Base-by-base conservation (phyloP, 2,888 invertebrate genomes). In the Lomographa bimaculata region DNA sequence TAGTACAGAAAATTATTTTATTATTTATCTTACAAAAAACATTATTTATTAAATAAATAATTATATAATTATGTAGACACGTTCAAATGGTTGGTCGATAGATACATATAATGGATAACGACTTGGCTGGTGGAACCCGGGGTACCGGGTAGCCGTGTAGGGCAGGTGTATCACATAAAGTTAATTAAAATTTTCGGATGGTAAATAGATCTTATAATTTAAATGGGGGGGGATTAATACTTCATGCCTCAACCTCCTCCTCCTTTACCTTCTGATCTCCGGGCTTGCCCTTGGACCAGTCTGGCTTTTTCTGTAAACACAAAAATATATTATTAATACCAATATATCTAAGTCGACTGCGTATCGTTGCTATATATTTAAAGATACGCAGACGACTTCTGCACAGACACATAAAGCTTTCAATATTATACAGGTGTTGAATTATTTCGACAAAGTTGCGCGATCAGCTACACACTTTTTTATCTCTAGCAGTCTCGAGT, bases 231-330 rank as follows among this genome's bases (percentile, higher is more conserved):
- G 67, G 60, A 60, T 70, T 53, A 77, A 79, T 76, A 77, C 75
- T 85, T 95, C 94, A 95, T 93, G 95, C 95, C 91, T 96, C 95
- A 85, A 93, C 93, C 82, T 92, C 92, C 86, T 92, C 93, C 87
- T 93, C 94, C 87, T 94, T 96, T 91, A 94, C 95, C 92, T 94
- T 94, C 94, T 96, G 95, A 89, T 96, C 96, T 76, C 95, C 95
- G 80, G 93, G 93, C 82, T 96, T 96, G 90, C 92, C 92, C 93
- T 97, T 97, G 83, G 96, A 96, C 96, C 96, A 97, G 91, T 97
- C 97, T 72, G 96, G 96, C 90, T 97, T 97, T 92, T 96, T 96
- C 96, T 96, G 94, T 73, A 92, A 91, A 90, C 71, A 63, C 45
- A 61, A 63, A 58, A 53, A 35, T 9, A 44, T 7, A 8, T 21